Conservation (phyloP, 1,140 invertebrate species). For the Eriosoma lanigerum region DNA sequence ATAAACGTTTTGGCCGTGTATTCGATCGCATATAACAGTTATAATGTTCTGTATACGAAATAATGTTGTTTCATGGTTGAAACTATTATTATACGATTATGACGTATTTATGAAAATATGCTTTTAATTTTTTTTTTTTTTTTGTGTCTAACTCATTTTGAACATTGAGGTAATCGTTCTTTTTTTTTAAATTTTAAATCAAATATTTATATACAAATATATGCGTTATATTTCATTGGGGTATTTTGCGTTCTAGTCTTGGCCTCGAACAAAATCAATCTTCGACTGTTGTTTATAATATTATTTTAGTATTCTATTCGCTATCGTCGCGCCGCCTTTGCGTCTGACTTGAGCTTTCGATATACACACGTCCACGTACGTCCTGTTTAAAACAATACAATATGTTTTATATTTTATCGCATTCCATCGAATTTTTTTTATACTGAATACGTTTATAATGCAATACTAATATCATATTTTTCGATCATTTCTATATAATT, state of each 20-base stretch:
- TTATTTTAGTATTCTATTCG: neutral
- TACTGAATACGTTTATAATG: neutral
- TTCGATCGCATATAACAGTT: neutral
- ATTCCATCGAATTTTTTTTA: neutral
- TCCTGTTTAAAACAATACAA: neutral
- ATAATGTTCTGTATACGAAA: neutral
- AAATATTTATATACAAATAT: neutral
- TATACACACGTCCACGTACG: neutral
- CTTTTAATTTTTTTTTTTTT: neutral
- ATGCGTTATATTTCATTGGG: neutral
- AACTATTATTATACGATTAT: neutral
- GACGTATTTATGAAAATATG: no score
- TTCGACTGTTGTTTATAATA: constrained; percentile 18
- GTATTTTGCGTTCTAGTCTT: neutral
- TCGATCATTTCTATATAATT: no score
- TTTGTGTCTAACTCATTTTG: neutral
- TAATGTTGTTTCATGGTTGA: constrained; percentile 18
- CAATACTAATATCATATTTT: no score
- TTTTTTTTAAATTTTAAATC: neutral
- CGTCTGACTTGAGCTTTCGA: neutral
- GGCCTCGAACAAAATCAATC: neutral
- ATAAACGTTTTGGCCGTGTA: neutral
- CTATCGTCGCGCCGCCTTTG: neutral
- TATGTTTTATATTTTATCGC: neutral
- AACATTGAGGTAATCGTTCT: neutral